Percentiles rank a stretch among this genome's conserved stretches.
phyloP scores from a whole-genome alignment of 2,113 vertebrate species.

The Silurus asotus region DNA sequence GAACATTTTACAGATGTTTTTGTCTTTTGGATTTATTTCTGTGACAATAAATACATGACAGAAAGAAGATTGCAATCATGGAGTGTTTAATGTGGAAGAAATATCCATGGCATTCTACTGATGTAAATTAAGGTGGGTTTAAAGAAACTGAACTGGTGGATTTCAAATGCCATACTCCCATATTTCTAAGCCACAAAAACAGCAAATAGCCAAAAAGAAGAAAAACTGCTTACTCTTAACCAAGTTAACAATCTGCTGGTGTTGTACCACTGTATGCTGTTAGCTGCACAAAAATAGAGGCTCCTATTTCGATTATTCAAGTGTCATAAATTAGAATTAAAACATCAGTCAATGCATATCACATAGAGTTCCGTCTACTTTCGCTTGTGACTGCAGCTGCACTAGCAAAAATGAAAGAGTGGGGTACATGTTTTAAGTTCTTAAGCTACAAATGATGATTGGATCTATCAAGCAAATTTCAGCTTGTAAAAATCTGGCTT shows the following conservation, averaged over 20 bases:
- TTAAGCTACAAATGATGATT: conserved; percentile 15
- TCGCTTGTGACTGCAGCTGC: not conserved
- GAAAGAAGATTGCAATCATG: not conserved
- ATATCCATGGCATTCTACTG: not conserved
- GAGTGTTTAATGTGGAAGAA: not conserved
- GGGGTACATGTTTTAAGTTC: not conserved
- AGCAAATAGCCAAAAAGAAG: not conserved
- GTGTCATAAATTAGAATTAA: not conserved
- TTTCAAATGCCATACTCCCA: not conserved
- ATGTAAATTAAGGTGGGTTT: not conserved
- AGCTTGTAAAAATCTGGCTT: conserved; percentile 42
- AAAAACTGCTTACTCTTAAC: not conserved
- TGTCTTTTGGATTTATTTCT: not conserved
- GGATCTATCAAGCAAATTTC: conserved; percentile 8
- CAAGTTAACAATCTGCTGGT: not conserved
- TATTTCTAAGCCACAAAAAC: not conserved
- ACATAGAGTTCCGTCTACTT: not conserved
- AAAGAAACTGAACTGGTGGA: not conserved
- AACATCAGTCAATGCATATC: not conserved
- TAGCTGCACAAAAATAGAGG: not conserved
- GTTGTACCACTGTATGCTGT: not conserved
- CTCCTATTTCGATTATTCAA: not conserved
- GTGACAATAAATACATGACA: not conserved
- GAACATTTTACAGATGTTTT: not conserved
- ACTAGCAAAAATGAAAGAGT: not conserved